Evolutionary conservation across 2,888 invertebrate genomes (phyloP), one percentile per base, ranked within the genome.

Genomic region (Druceiella hillmani): DNA sequence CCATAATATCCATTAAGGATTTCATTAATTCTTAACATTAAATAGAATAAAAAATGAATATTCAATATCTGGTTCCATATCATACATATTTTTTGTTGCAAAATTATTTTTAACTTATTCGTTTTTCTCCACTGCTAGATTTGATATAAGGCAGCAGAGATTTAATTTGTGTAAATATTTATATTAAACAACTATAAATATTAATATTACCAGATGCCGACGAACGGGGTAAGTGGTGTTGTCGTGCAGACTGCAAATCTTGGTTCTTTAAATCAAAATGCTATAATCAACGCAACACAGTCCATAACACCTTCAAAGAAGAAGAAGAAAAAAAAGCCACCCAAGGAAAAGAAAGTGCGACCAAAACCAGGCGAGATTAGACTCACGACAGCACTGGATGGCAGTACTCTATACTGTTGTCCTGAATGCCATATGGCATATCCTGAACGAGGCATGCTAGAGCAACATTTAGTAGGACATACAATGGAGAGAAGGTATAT

Each of bases 351-450:
- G 61, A 88, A 88, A 52, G 83, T 83, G n/a, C 66, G 86, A 31
- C 87, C 86, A 1, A 87, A 86, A 52, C 88, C 89, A 0, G 89
- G 88, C 1, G 87, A 88, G 64, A 88, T 88, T 50, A 75, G 87
- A 22, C 66, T 87, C 16, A 84, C 85, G 6, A 87, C 86, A 2
- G 87, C 87, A 5, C 59, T 79, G 33, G 89, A 90, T 50, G 89
- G 90, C 25, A 87, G 88, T 34, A 88, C 88, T 0, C 58, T 89
- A 11, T 89, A 86, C 54, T 88, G 89, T 57, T 89, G 89, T 58
- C 88, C 89, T 1, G 88, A 89, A 57, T 89, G 89, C 56, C 87
- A 90, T 59, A 87, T 89, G 87, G 88, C 88, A 22, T 87, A 89
- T 57, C 88, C 89, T 3, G 88, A 90, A 58, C 81, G 87, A 42